Evolutionary conservation across 2,888 invertebrate species (phyloP), one percentile per base, ranked within the genome.

Genomic region (Eumacrocentrus americanus): DNA sequence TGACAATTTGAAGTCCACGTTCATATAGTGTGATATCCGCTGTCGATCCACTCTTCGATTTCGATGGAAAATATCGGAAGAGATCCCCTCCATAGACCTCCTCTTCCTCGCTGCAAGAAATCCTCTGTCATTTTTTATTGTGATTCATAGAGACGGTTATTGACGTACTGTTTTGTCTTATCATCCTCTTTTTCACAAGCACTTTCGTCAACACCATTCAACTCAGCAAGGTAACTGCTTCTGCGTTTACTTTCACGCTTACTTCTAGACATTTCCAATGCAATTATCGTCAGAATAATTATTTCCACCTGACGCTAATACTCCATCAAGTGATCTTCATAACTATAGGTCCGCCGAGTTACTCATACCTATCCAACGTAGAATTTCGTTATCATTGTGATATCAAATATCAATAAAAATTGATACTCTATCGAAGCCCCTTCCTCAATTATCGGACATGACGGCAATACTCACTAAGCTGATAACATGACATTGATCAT

Each of bases 61-160:
- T 86, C 53, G 88, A 84, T 0, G 91, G 91, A 7, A 89, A 84
- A 70, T 89, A 87, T 72, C 89, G 85, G 79, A 94, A 94, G 11
- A 89, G 84, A 75, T 94, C 90, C 94, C 94, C 94, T 82, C 87
- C 83, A 74, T 86, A 84, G 5, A 83, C 80, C 70, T 86, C 85
- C 22, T 73, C 68, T 40, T 70, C 37, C 20, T 18, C 34, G 48
- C 29, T 55, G 16, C 12, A 35, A 52, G 20, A 4, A 42, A 11
- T 2, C 11, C 3, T 5, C 5, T n/a, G 14, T 34, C 23, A 18
- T 18, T 35, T 25, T 40, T 9, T 12, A 35, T 14, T 58, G 67
- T 16, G 55, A 63, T 68, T 16, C 22, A 22, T 9, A 22, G 20
- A 20, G n/a, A 16, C 1, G 2, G 9, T 37, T 51, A 37, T 51